Evolutionary conservation across 2,113 vertebrate species (phyloP).

Genomic region (Nibea albiflora): DNA sequence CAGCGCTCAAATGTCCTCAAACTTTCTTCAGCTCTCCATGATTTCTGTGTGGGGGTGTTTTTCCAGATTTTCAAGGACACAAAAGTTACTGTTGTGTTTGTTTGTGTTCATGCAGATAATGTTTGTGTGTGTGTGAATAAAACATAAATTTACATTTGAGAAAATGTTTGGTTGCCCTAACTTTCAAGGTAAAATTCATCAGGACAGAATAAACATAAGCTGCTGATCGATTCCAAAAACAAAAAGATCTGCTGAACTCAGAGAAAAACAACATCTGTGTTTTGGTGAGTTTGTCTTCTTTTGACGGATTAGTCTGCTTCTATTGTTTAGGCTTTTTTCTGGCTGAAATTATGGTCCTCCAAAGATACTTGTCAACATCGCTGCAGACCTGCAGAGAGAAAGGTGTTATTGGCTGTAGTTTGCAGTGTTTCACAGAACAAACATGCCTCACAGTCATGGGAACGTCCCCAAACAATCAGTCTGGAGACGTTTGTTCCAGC

Average conservation of each 20-base stretch:
- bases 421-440: too few species aligned
- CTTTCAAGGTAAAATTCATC: background rate
- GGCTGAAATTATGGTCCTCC: too few species aligned
- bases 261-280: background rate
- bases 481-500: too few species aligned
- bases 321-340: too few species aligned
- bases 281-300: too few species aligned
- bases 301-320: too few species aligned
- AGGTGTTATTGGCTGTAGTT: too few species aligned
- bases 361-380: too few species aligned
- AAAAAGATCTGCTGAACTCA: background rate
- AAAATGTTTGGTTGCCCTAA: background rate
- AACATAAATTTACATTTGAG: background rate
- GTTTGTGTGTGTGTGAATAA: background rate
- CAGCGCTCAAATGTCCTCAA: background rate
- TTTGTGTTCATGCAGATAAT: background rate
- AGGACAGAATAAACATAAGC: background rate
- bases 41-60: background rate
- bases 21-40: background rate
- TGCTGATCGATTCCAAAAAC: background rate
- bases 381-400: too few species aligned
- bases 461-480: too few species aligned
- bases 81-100: background rate
- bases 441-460: too few species aligned
- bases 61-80: background rate